Evolutionary conservation across 2,888 invertebrate species (phyloP).

Genomic region (Aricia artaxerxes): DNA sequence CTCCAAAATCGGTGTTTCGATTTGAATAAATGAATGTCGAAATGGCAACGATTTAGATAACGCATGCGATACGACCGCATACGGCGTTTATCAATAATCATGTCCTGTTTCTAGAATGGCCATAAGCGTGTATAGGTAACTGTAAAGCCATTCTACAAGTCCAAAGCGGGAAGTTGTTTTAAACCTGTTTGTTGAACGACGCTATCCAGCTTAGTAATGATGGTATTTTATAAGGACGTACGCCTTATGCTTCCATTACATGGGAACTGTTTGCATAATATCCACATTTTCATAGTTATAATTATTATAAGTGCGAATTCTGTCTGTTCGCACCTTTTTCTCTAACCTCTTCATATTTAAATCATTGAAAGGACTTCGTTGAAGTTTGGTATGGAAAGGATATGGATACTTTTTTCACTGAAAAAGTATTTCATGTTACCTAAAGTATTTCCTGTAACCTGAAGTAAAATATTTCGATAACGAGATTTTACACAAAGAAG

Average conservation of each 20-base stretch:
- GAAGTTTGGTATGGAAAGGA: too few species aligned
- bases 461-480: too few species aligned
- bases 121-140: constrained; percentile 54
- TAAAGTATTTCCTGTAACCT: too few species aligned
- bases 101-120: constrained; percentile 34
- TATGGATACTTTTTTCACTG: too few species aligned
- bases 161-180: constrained; percentile 66
- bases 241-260: constrained; percentile 33
- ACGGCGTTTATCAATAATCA: constrained; percentile 28
- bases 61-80: constrained; percentile 4
- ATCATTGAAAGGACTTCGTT: too few species aligned
- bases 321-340: not conserved
- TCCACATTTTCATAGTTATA: not conserved
- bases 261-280: not conserved
- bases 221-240: constrained; percentile 66
- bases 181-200: constrained; percentile 70
- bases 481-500: too few species aligned
- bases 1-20: not conserved
- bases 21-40: constrained; percentile 33
- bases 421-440: too few species aligned
- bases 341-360: too few species aligned
- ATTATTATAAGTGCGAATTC: too few species aligned
- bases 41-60: constrained; percentile 25
- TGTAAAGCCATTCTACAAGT: constrained; percentile 70
- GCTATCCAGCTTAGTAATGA: constrained; percentile 61